phyloP scores from a whole-genome alignment of 2,113 vertebrate genomes.

The Vicugna pacos region DNA sequence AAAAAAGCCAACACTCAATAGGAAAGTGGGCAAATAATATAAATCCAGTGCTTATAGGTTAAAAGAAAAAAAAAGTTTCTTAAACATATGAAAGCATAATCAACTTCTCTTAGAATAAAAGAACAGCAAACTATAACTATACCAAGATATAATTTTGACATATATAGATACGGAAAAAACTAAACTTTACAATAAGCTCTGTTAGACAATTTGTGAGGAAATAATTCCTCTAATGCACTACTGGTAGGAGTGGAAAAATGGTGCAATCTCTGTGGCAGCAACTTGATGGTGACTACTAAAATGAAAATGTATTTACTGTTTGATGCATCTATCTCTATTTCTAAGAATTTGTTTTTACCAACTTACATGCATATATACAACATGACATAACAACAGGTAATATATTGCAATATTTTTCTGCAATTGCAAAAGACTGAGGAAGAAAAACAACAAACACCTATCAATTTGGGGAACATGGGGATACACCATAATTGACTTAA shows the following conservation, averaged over 20 bases:
- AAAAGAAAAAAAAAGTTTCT: not conserved
- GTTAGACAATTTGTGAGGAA: not conserved
- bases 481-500: not conserved
- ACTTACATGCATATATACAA: not conserved
- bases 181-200: not conserved
- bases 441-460: not conserved
- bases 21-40: not conserved
- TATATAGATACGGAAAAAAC: not conserved
- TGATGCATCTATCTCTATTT: not conserved
- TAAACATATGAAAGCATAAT: slow-evolving; percentile 11
- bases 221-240: not conserved
- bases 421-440: not conserved
- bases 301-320: not conserved
- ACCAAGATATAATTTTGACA: not conserved
- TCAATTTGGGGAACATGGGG: not conserved
- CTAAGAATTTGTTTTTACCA: not conserved
- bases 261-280: not conserved
- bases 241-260: not conserved
- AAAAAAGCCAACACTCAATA: not conserved
- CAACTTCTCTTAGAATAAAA: not conserved
- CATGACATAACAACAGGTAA: not conserved
- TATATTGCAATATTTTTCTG: not conserved
- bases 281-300: not conserved
- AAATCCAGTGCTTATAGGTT: not conserved
- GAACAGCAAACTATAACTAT: not conserved